Base-by-base conservation (phyloP, 2,888 invertebrate genomes). In the Drepana falcataria region DNA sequence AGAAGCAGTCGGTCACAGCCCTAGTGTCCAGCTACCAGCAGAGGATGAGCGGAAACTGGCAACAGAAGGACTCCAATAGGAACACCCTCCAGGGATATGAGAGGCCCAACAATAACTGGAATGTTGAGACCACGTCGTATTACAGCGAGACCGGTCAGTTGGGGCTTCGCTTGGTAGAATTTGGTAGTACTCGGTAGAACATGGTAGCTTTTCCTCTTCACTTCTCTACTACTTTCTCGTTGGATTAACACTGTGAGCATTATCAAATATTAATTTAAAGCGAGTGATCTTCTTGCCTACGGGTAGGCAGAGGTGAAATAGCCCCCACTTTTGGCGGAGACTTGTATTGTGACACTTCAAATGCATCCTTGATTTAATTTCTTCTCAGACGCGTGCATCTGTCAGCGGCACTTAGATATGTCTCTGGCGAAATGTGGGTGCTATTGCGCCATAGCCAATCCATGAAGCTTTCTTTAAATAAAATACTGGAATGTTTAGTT, bases 91-190 rank as follows among this genome's bases (percentile, higher is more conserved):
- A 63, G 61, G 35, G 65, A 65, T 56, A 69, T 37, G 77, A 79
- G 62, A 55, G 73, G 0, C 72, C 71, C 58, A 83, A 81, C 59
- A 83, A 85, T 59, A 85, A 87, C 56, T 84, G 83, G 76, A 77
- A 64, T 48, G 80, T 79, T 51, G 87, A 86, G 59, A 82, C 75
- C 4, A 77, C 87, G 0, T 83, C 90, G 9, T 87, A 88, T 56
- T 87, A 88, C 40, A 81, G 81, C 64, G 91, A 91, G 54, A 80
- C 83, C 56, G 91, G 91, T 91, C 77, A 89, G 91, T 87, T 54
- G 33, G 48, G 1, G 44, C 44, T 44, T 44, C 37, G 37, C 37
- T 56, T 61, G 57, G 49, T 54, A 41, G 55, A 47, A 49, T 40
- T 53, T n/a, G 37, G 44, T 49, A 35, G 33, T 51, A 49, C 47